Base-by-base conservation (phyloP, 2,797 vertebrate genomes). In the Chelidonichthys spinosus region DNA sequence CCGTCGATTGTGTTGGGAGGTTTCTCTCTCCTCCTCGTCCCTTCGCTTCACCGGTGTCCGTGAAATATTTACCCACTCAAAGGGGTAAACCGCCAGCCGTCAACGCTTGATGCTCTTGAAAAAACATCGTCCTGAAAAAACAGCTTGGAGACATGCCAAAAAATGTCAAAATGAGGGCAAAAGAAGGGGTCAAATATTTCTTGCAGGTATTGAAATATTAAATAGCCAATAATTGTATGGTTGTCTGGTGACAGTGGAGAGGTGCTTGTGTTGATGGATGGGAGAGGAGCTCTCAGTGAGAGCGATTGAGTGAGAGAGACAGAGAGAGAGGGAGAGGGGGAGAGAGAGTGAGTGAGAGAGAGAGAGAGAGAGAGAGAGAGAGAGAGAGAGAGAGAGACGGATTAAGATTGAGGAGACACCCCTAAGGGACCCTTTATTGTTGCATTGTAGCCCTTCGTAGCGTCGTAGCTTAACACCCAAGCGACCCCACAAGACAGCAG, bases 231-330 rank as follows among this genome's bases (percentile, higher is more conserved):
- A 87, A 92, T 74, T 85, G 88, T 85, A 75, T 73, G 79, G 84
- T 86, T 86, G 83, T 90, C 89, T 89, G 88, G 79, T 91, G 89
- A 91, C 84, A 92, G 91, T 84, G 83, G 88, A 92, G 91, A 90
- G 89, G 90, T 92, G 90, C 87, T 94, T 90, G 90, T 90, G 89
- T 87, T 91, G 93, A 93, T 90, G 92, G 92, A 94, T 92, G 89
- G 69, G 86, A 90, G 92, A 89, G 79, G 78, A 88, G 89, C 83
- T 86, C 88, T 91, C 85, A 74, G 81, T 74, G 78, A 90, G 86
- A 82, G 78, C 25, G 58, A 85, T 82, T 25, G 81, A 82, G 81
- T 11, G 71, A 59, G 79, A 67, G 63, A 85, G 76, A 40, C 71
- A 70, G 46, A 72, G 75, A 62, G 67, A 25, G 73, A 49, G 85